Conservation (phyloP, 2,888 invertebrate species). For the Stegana nigrithorax region DNA sequence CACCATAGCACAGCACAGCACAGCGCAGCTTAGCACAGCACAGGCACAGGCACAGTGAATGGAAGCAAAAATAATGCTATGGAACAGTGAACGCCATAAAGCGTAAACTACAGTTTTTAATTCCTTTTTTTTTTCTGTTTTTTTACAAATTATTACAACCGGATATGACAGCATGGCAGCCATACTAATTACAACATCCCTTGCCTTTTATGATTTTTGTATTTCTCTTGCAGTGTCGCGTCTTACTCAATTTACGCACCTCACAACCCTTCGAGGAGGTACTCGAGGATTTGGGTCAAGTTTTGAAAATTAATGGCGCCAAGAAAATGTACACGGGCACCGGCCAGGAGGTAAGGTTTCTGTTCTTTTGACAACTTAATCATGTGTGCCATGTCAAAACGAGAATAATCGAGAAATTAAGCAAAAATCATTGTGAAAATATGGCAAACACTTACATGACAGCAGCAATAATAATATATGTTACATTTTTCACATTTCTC, state of each 20-base stretch:
- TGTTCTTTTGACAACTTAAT: not conserved
- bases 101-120: not conserved
- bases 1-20: too few relatives aligned
- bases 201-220: not conserved
- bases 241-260: constrained; percentile 89
- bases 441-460: constrained; percentile 24
- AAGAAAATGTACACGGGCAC: constrained; percentile 92
- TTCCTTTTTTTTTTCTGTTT: not conserved
- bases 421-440: constrained; percentile 24
- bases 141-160: constrained; percentile 7
- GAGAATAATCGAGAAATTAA: constrained; percentile 33
- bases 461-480: too few relatives aligned
- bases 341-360: constrained; percentile 85
- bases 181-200: constrained; percentile 45
- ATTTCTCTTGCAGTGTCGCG: constrained; percentile 77
- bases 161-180: constrained; percentile 16
- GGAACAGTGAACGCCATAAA: not conserved
- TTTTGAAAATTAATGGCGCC: constrained; percentile 90
- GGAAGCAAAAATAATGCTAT: too few relatives aligned
- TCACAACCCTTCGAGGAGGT: constrained; percentile 96
- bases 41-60: constrained; percentile 29
- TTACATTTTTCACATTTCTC: too few relatives aligned
- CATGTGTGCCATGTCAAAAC: constrained; percentile 17
- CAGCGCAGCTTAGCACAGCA: too few relatives aligned
- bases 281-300: constrained; percentile 90